These are phyloP conservation scores for Nematopogon swammerdamellus DNA, from an alignment of 2,888 invertebrate species.

Conservation along the genomic window DNA sequence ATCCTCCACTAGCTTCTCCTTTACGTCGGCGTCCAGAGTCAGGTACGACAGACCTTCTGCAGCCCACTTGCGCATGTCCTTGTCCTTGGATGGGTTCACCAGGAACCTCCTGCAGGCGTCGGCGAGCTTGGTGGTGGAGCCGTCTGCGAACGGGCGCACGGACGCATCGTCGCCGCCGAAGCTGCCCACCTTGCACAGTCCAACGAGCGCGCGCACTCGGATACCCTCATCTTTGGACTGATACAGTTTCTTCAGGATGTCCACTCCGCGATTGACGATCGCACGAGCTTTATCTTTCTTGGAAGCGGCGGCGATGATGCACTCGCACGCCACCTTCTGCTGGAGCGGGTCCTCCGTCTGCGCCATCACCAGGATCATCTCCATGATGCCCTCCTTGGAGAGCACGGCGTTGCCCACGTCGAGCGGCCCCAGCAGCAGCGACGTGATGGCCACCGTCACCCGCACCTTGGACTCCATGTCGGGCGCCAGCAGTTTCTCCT, in stretches of 20 bases:
- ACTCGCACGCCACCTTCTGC: constrained; percentile 94
- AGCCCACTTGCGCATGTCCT: constrained; percentile 92
- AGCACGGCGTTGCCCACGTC: constrained; percentile 89
- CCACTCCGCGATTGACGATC: constrained; percentile 84
- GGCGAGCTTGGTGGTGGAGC: constrained; percentile 87
- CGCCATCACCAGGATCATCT: constrained; percentile 97
- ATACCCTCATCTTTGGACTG: constrained; percentile 87
- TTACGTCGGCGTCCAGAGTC: constrained; percentile 97
- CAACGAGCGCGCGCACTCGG: constrained; percentile 84
- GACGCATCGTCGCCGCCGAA: constrained; percentile 95
- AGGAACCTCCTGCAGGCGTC: constrained; percentile 92
- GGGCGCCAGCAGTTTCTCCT: constrained; percentile 77
- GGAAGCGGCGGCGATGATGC: constrained; percentile 93
- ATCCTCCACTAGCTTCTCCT: constrained; percentile 93
- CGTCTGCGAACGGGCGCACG: constrained; percentile 93
- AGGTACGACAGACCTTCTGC: constrained; percentile 95
- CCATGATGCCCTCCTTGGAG: constrained; percentile 82
- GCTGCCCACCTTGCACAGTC: constrained; percentile 93
- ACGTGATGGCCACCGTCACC: constrained; percentile 83
- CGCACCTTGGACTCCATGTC: constrained; percentile 89
- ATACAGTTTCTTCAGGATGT: constrained; percentile 92
- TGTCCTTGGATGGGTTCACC: constrained; percentile 82
- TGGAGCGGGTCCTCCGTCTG: constrained; percentile 86
- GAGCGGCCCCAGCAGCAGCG: constrained; percentile 84
- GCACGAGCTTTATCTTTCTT: constrained; percentile 96